Evolutionary conservation across 2,113 vertebrate genomes (phyloP).

Genomic region (Aspidoscelis tigris): DNA sequence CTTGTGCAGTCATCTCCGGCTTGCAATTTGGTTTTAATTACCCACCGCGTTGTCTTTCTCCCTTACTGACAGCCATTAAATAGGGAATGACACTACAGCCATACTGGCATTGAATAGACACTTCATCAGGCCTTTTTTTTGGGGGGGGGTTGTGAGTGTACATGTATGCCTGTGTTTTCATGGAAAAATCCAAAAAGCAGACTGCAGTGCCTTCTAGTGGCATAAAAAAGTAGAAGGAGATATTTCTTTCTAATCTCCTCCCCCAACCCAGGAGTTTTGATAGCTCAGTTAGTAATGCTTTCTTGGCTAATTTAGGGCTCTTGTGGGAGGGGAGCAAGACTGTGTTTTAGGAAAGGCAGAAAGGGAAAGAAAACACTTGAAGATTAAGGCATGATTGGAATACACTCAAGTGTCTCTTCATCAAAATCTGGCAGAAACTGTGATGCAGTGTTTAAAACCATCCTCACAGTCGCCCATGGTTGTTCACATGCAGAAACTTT

Average conservation of each 20-base stretch:
- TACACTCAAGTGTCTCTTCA: slow-evolving; percentile 5
- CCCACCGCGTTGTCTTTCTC: slow-evolving; percentile 89
- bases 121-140: slow-evolving; percentile 51
- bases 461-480: slow-evolving; percentile 1
- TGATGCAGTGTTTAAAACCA: background rate
- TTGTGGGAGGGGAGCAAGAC: background rate
- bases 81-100: slow-evolving; percentile 85
- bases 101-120: slow-evolving; percentile 67
- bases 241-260: background rate
- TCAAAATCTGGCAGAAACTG: slow-evolving; percentile 41
- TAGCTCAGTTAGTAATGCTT: slow-evolving; percentile 36
- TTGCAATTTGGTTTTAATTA: slow-evolving; percentile 96
- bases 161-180: background rate
- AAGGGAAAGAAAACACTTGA: slow-evolving; percentile 17
- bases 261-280: background rate
- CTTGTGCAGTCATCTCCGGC: slow-evolving; percentile 92
- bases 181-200: slow-evolving; percentile 72
- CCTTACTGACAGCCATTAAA: slow-evolving; percentile 93
- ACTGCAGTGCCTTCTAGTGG: slow-evolving; percentile 84
- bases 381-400: slow-evolving; percentile 41
- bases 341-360: slow-evolving; percentile 24
- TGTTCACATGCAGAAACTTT: background rate
- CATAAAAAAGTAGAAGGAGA: background rate
- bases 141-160: slow-evolving; percentile 27
- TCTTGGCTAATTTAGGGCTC: slow-evolving; percentile 50